phyloP scores from a whole-genome alignment of 2,797 vertebrate genomes.

The Clarias fuscus region DNA sequence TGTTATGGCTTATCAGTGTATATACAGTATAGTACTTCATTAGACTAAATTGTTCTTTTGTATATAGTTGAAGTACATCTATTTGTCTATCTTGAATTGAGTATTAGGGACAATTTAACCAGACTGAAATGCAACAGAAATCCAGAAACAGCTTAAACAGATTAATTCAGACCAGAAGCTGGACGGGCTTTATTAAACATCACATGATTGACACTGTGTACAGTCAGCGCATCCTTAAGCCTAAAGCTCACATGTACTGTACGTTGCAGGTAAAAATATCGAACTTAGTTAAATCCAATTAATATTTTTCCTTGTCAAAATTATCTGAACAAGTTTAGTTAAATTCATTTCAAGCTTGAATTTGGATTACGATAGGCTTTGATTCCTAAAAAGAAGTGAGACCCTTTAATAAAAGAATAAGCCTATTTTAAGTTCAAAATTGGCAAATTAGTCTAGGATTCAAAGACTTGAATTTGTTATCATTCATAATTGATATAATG shows the following conservation, averaged over 20 bases:
- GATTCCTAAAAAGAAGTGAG: neutral
- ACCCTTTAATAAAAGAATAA: neutral
- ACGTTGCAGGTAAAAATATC: neutral
- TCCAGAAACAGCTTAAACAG: neutral
- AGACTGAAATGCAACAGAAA: neutral
- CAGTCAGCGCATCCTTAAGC: too few species aligned
- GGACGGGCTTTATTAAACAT: too few species aligned
- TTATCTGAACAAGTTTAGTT: neutral
- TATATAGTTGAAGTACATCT: neutral
- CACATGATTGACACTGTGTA: too few species aligned
- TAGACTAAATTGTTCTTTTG: too few species aligned
- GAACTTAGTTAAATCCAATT: neutral
- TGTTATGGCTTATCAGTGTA: too few species aligned
- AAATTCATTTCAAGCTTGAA: neutral
- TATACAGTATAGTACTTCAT: too few species aligned
- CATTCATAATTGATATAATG: too few species aligned
- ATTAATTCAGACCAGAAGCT: neutral
- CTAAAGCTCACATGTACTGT: neutral
- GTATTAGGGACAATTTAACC: too few species aligned
- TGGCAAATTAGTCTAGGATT: too few species aligned
- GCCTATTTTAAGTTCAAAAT: neutral
- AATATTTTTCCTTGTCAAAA: neutral
- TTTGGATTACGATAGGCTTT: neutral
- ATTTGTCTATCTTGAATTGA: neutral
- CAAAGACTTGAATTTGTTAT: neutral